Conservation (phyloP, 2,113 vertebrate genomes). For the Alexandromys fortis region DNA sequence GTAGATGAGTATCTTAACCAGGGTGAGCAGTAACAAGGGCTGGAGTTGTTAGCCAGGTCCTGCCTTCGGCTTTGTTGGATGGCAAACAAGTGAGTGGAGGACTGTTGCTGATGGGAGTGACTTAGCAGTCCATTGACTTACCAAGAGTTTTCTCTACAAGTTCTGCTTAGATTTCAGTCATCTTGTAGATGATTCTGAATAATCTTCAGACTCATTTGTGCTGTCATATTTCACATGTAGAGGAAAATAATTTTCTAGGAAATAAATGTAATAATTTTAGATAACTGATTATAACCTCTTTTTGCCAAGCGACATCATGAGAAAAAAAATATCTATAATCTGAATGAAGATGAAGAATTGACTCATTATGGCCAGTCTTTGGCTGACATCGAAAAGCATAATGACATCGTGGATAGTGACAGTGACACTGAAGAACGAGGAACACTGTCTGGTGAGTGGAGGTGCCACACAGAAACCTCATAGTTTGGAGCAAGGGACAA, state of each 20-base stretch:
- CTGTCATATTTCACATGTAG: neutral
- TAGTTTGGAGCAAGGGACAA: fast-evolving
- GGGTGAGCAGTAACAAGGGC: fast-evolving
- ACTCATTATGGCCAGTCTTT: constrained; percentile 97
- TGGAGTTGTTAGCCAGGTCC: neutral
- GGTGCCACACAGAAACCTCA: neutral
- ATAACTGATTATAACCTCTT: constrained; percentile 25
- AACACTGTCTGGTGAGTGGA: constrained; percentile 90
- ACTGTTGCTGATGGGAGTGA: fast-evolving
- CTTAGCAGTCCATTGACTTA: no score
- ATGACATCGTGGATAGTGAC: constrained; percentile 91
- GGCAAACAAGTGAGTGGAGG: neutral
- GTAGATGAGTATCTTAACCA: neutral
- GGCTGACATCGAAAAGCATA: constrained; percentile 95
- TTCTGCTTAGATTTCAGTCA: no score
- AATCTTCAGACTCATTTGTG: fast-evolving
- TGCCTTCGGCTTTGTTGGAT: neutral
- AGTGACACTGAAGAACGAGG: constrained; percentile 93
- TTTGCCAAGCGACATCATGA: constrained; percentile 88
- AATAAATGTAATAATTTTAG: neutral
- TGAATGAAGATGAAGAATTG: constrained; percentile 97
- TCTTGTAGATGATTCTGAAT: neutral
- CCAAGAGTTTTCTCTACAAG: neutral
- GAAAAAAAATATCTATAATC: constrained; percentile 93
- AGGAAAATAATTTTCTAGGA: neutral